Evolutionary conservation across 1,140 invertebrate genomes (phyloP).

Genomic region (Luehdorfia chinensis): DNA sequence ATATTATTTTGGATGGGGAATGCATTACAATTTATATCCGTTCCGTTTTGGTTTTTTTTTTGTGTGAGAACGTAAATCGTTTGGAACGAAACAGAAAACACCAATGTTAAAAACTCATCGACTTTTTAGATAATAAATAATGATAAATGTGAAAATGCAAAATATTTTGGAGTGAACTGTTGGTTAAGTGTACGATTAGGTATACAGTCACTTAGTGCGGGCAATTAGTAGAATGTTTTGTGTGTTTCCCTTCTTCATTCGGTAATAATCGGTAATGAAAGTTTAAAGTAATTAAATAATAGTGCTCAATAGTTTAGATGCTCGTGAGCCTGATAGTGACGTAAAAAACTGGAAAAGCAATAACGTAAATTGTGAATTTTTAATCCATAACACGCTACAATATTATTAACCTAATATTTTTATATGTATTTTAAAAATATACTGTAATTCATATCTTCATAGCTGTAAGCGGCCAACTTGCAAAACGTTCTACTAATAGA

Average conservation of each 20-base stretch:
- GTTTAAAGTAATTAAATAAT: conserved; percentile 59
- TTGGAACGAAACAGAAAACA: conserved; percentile 71
- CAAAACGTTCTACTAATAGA: conserved; percentile 69
- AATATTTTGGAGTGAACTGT: conserved; percentile 70
- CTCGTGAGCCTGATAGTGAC: conserved; percentile 41
- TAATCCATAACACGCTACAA: conserved; percentile 56
- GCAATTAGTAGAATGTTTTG: conserved; percentile 67
- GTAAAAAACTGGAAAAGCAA: conserved; percentile 66
- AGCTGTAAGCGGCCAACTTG: conserved; percentile 58
- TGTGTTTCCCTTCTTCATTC: conserved; percentile 47
- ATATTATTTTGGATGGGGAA: conserved; percentile 17
- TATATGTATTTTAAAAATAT: conserved; percentile 75
- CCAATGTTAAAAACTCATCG: conserved; percentile 73
- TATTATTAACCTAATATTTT: conserved; percentile 73
- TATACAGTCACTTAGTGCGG: conserved; percentile 36
- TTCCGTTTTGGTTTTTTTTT: conserved; percentile 36
- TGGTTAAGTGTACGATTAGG: conserved; percentile 51
- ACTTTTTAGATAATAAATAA: conserved; percentile 75
- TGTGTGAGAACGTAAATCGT: conserved; percentile 41
- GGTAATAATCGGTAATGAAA: conserved; percentile 57
- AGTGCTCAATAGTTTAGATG: conserved; percentile 71
- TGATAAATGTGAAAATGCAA: conserved; percentile 55
- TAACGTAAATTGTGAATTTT: conserved; percentile 61
- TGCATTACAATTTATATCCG: conserved; percentile 23
- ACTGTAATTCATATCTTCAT: conserved; percentile 76